Evolutionary conservation across 2,113 vertebrate genomes (phyloP), one percentile per base, ranked within the genome.

Genomic region (Psettodes erumei): DNA sequence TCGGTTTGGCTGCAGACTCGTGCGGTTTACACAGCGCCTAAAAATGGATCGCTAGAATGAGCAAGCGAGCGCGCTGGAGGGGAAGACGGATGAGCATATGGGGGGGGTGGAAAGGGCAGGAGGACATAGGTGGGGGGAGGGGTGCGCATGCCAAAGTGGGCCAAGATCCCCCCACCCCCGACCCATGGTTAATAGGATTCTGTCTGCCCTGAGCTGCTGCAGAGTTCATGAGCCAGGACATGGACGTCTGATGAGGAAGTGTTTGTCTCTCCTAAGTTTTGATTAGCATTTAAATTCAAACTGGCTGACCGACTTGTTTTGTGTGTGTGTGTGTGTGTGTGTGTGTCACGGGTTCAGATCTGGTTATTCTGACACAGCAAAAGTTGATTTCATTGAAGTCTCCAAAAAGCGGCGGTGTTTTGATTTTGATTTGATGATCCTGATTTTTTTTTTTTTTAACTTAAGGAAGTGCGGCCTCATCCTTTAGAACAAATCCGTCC

Each of bases 121-220:
- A 81, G 85, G 82, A 86, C 79, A 80, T 67, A 55, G 42, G 64
- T 67, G 71, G 86, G 85, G 88, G 84, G 79, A 74, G 19, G 80
- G 81, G 79, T 8, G 51, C 68, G 53, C 79, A 81, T 89, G 88
- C 81, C 85, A 84, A 88, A 84, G 84, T 91, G 81, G 86, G 84
- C 88, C 64, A 81, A 85, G 86, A 83, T 84, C 84, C 73, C 82
- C 76, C 61, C 58, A 59, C 45, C 23, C 42, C 58, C 16, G 37
- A 38, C 60, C 45, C 42, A 72, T 83, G 78, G 75, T 85, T 91
- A 91, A 90, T 90, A 81, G 87, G 92, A 93, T 93, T 93, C 90
- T 48, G 88, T 90, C 86, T 88, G 87, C 75, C 62, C 83, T 80
- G 77, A 80, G 75, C 87, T 71, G 87, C 71, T 38, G 81, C 61